Percentiles rank a stretch among this genome's conserved stretches.
These are phyloP conservation scores for Lutjanus campechanus DNA, from an alignment of 2,797 vertebrate genomes.

Conservation along the genomic window DNA sequence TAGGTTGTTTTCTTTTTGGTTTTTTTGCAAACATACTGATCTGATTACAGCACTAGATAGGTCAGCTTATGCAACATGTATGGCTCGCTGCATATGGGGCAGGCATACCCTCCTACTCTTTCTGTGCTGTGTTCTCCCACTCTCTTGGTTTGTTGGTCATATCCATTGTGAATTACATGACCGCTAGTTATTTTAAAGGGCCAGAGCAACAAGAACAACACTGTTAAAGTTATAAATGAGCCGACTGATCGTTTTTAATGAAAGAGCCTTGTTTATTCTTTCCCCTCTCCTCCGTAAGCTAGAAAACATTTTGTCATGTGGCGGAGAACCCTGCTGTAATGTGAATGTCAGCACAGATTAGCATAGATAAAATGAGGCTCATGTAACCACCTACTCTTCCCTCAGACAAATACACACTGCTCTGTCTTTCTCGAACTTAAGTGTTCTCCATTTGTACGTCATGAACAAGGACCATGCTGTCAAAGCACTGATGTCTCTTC, in stretches of 20 bases:
- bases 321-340: slow-evolving; percentile 27
- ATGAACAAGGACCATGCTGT: not conserved
- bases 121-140: slow-evolving; percentile 41
- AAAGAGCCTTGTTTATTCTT: not conserved
- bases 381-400: slow-evolving; percentile 23
- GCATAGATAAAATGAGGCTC: slow-evolving; percentile 33
- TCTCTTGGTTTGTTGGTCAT: slow-evolving; percentile 21
- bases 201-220: not conserved
- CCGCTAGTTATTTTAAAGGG: not conserved
- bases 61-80: slow-evolving; percentile 80
- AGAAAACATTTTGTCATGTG: slow-evolving; percentile 10
- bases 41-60: slow-evolving; percentile 74
- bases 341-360: slow-evolving; percentile 57
- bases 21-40: slow-evolving; percentile 52
- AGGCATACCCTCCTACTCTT: slow-evolving; percentile 28
- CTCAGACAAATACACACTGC: slow-evolving; percentile 25
- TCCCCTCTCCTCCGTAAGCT: not conserved
- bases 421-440: slow-evolving; percentile 16
- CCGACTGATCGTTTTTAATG: not conserved
- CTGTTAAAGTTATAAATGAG: no score
- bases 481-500: slow-evolving; percentile 20
- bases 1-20: no score
- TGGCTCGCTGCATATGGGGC: slow-evolving; percentile 65
- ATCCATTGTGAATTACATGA: not conserved
- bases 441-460: slow-evolving; percentile 8